phyloP scores from a whole-genome alignment of 2,113 vertebrate species.

The Cranoglanis bouderius region DNA sequence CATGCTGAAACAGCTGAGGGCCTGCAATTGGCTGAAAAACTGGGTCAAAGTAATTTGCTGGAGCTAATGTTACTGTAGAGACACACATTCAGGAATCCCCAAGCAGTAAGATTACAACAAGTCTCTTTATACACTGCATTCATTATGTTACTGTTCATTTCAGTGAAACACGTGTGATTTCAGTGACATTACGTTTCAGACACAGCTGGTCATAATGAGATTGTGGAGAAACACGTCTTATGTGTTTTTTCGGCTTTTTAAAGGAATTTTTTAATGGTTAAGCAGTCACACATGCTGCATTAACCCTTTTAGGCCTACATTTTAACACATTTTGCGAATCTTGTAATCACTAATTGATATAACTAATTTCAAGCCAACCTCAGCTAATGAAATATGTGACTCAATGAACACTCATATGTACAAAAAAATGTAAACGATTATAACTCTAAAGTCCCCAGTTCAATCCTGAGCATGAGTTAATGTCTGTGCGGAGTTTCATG shows the following conservation, averaged over 20 bases:
- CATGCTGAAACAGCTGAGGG: neutral
- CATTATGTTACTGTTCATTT: neutral
- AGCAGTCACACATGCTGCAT: neutral
- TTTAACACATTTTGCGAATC: neutral
- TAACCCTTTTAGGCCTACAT: neutral
- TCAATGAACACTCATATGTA: neutral
- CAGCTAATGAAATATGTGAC: neutral
- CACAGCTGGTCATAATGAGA: neutral
- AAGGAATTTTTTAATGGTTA: neutral
- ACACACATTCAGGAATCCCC: neutral
- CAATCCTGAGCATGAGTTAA: neutral
- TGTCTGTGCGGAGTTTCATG: neutral
- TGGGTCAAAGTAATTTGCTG: constrained; percentile 24
- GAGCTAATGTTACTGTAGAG: constrained; percentile 14
- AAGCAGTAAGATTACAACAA: neutral
- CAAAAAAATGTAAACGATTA: neutral
- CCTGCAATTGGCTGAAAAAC: constrained; percentile 19
- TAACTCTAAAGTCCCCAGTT: neutral
- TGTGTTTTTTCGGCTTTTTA: neutral
- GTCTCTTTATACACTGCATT: neutral
- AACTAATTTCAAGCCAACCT: neutral
- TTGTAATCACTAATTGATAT: neutral
- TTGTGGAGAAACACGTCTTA: neutral
- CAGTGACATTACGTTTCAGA: neutral
- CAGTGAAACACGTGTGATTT: neutral